phyloP scores from a whole-genome alignment of 2,888 invertebrate species.

The Sphecodes monilicornis region DNA sequence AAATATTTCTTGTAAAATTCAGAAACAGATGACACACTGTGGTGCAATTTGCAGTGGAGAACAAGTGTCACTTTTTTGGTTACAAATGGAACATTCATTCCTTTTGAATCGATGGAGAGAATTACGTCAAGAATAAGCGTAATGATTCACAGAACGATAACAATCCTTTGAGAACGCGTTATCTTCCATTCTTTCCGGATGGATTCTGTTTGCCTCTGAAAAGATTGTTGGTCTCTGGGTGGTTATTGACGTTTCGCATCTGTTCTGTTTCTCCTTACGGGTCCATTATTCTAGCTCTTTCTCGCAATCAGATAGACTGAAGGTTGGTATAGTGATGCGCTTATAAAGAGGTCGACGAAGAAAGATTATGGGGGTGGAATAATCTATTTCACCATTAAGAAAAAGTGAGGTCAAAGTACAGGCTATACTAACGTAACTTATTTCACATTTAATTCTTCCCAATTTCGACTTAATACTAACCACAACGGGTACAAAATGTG shows the following conservation, averaged over 20 bases:
- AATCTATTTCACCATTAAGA: background rate
- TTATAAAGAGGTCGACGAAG: background rate
- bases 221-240: background rate
- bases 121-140: conserved; percentile 12
- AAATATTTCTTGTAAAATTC: background rate
- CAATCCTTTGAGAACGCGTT: conserved; percentile 6
- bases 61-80: conserved; percentile 1
- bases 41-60: background rate
- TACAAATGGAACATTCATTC: background rate
- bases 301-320: background rate
- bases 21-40: background rate
- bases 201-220: background rate
- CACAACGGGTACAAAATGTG: too few species aligned
- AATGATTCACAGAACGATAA: conserved; percentile 12
- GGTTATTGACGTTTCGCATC: conserved; percentile 10
- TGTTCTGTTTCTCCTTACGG: background rate
- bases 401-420: background rate
- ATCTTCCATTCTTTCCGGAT: background rate
- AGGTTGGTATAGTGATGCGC: background rate
- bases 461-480: too few species aligned
- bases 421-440: background rate
- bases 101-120: background rate
- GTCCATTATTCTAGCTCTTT: background rate
- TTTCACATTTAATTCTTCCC: too few species aligned
- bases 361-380: background rate